Evolutionary conservation across 1,140 invertebrate genomes (phyloP), one percentile per base, ranked within the genome.

Genomic region (Ceratoteleas bidentatus): DNA sequence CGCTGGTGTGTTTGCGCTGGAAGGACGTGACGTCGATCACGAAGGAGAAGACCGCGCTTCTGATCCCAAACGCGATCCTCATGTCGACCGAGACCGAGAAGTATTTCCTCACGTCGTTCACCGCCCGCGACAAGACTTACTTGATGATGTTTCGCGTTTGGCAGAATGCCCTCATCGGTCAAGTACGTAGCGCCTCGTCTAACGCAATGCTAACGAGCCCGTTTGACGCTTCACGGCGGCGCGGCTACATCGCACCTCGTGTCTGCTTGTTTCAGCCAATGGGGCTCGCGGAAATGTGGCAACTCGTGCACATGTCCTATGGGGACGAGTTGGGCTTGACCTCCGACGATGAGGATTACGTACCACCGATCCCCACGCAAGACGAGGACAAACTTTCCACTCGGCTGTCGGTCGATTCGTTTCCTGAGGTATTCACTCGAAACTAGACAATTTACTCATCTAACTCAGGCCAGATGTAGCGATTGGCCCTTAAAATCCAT

Each of bases 21-120:
- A 97, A 96, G 88, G 97, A 99, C 81, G 96, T 99, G 34, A 95
- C 95, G 0, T 94, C 96, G 52, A 96, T 99, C 87, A 98, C 97
- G 6, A 98, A 98, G 92, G 97, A 98, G 89, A 97, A 96, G 92
- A 97, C 96, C 24, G 96, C 97, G 3, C 92, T 97, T 86, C 96
- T 99, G 13, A 98, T 99, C 89, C 98, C 98, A 64, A 99, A 99
- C 93, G 98, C 98, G 62, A 96, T 99, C 85, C 94, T 97, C 82
- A 95, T 99, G 81, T 94, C 93, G 74, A 97, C 96, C 13, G 94
- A 94, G 79, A 93, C 91, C 47, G 97, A 98, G 73, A 98, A 97
- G 88, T 96, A 96, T 90, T 99, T 99, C 92, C 96, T 99, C 77
- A 97, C 98, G 11, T 98, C 97, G 32, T 98, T 99, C 90, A 95